Conservation (phyloP, 2,888 invertebrate genomes). For the Leptarthrus brevirostris region DNA sequence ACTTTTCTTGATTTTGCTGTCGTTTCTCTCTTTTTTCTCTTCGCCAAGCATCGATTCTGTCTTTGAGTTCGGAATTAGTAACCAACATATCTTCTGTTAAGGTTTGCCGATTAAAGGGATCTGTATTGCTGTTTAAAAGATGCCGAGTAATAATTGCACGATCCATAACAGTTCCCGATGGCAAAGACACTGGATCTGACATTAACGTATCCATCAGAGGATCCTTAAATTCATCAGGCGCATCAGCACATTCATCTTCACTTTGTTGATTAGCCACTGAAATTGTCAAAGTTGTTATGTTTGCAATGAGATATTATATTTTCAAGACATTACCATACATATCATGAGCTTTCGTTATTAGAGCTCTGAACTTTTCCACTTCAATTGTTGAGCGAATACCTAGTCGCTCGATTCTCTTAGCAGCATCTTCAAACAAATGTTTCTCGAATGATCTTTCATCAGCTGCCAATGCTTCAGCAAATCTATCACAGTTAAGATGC, state of each 20-base stretch:
- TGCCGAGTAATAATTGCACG: slow-evolving; percentile 92
- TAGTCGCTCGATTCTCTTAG: slow-evolving; percentile 81
- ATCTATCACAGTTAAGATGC: slow-evolving; percentile 91
- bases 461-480: slow-evolving; percentile 91
- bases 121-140: slow-evolving; percentile 93
- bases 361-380: slow-evolving; percentile 84
- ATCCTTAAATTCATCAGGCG: slow-evolving; percentile 96
- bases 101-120: slow-evolving; percentile 97
- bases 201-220: slow-evolving; percentile 97
- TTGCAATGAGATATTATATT: no score
- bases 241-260: slow-evolving; percentile 94
- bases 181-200: slow-evolving; percentile 93
- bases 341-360: slow-evolving; percentile 82
- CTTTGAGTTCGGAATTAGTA: slow-evolving; percentile 88
- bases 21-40: slow-evolving; percentile 73
- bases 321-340: slow-evolving; percentile 76
- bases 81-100: slow-evolving; percentile 93
- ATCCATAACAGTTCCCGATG: slow-evolving; percentile 94
- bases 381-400: slow-evolving; percentile 87
- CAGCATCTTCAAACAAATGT: slow-evolving; percentile 92
- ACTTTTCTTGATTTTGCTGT: slow-evolving; percentile 58
- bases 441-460: slow-evolving; percentile 97
- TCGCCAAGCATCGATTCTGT: slow-evolving; percentile 88
- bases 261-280: slow-evolving; percentile 82
- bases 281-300: no score